Conservation (phyloP, 2,797 vertebrate species). For the Gallinago solitaria region DNA sequence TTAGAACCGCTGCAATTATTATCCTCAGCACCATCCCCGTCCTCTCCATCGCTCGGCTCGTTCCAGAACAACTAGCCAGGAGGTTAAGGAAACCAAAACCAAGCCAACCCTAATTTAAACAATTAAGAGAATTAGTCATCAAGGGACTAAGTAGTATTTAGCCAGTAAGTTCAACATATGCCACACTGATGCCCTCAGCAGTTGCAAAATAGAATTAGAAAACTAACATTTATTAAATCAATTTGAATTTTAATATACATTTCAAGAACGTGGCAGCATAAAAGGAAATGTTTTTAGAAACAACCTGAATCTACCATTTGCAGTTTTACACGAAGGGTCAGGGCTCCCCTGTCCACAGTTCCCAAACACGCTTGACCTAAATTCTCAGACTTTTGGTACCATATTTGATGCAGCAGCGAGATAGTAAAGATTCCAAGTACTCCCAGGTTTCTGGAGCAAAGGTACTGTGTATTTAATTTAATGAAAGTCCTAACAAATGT, state of each 20-base stretch:
- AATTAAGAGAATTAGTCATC: conserved; percentile 64
- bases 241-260: conserved; percentile 90
- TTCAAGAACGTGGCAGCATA: conserved; percentile 92
- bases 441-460: conserved; percentile 68
- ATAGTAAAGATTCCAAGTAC: conserved; percentile 61
- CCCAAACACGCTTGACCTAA: conserved; percentile 75
- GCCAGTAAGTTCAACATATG: conserved; percentile 60
- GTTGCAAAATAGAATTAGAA: conserved; percentile 88
- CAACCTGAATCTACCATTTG: conserved; percentile 81
- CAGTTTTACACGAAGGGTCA: conserved; percentile 80
- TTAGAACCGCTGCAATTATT: background rate
- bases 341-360: conserved; percentile 81
- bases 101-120: conserved; percentile 57
- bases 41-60: background rate
- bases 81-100: conserved; percentile 52
- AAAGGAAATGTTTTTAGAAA: conserved; percentile 85
- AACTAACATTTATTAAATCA: conserved; percentile 98
- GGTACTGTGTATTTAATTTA: conserved; percentile 68
- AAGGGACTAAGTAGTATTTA: conserved; percentile 33
- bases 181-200: conserved; percentile 74
- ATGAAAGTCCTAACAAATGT: conserved; percentile 74
- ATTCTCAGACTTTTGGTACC: conserved; percentile 56
- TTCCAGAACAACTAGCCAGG: conserved; percentile 40
- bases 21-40: background rate
- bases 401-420: conserved; percentile 64